Percentiles rank a stretch among this genome's conserved stretches.
phyloP scores from a whole-genome alignment of 1,140 invertebrate species.

The Rhopalosiphum padi region DNA sequence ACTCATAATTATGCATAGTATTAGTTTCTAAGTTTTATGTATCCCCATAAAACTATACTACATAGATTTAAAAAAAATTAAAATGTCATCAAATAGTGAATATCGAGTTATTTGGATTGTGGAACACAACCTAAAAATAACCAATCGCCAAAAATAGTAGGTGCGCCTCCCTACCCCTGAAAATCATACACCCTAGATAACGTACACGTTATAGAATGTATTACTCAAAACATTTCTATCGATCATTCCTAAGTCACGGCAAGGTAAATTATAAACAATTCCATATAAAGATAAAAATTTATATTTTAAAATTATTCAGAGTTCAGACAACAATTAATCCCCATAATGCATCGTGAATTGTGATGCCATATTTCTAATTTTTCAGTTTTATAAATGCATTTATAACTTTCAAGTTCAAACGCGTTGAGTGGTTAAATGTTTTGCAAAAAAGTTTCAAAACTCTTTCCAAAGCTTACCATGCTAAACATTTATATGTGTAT shows the following conservation, averaged over 20 bases:
- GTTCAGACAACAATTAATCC: neutral
- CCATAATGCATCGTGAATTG: neutral
- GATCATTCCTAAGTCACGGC: neutral
- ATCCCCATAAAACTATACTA: neutral
- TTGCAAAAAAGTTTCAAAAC: neutral
- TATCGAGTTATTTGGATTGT: slow-evolving; percentile 35
- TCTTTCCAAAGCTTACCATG: neutral
- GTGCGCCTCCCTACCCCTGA: neutral
- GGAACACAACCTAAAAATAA: slow-evolving; percentile 42
- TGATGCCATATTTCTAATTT: neutral
- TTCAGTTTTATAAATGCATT: neutral
- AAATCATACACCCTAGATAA: slow-evolving; percentile 11
- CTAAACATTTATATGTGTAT: neutral
- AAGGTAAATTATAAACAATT: neutral
- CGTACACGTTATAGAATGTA: neutral
- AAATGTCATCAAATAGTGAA: slow-evolving; percentile 1
- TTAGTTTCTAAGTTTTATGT: neutral
- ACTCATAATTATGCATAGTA: neutral
- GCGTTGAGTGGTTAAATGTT: neutral
- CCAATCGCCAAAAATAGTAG: slow-evolving; percentile 45
- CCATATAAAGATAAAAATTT: neutral
- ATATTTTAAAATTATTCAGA: neutral
- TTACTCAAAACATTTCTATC: neutral
- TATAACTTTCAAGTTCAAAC: slow-evolving; percentile 22
- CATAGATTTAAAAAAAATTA: neutral